Evolutionary conservation across 1,140 invertebrate species (phyloP).

Genomic region (Drosophila pruinosa): DNA sequence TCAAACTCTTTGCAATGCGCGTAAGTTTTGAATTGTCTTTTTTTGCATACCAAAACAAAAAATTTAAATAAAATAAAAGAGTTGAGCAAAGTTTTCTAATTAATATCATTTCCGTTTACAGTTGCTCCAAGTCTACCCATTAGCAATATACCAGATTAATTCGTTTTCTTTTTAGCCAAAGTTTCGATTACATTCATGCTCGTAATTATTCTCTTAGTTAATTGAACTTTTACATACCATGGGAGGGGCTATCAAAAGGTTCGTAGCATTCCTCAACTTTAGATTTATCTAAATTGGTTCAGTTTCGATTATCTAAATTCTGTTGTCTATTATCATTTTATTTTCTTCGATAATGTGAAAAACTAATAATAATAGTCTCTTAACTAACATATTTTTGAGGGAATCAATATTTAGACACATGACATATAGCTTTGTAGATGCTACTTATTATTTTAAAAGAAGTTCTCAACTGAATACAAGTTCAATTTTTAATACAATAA

Average conservation of each 20-base stretch:
- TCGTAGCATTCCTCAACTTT: too few relatives aligned
- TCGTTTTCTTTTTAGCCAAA: conserved; percentile 1
- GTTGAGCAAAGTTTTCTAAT: conserved; percentile 39
- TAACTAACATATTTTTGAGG: too few relatives aligned
- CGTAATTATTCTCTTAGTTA: neutral
- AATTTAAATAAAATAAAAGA: neutral
- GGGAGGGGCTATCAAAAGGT: neutral
- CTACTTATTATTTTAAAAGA: too few relatives aligned
- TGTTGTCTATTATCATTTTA: too few relatives aligned
- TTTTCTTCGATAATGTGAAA: too few relatives aligned
- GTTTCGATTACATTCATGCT: conserved; percentile 17
- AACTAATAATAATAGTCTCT: too few relatives aligned
- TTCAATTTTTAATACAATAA: too few relatives aligned
- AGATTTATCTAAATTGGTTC: too few relatives aligned
- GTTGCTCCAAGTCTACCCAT: conserved; percentile 19
- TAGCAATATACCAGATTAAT: conserved; percentile 5
- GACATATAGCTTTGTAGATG: too few relatives aligned
- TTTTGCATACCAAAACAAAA: neutral
- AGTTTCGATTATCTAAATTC: too few relatives aligned
- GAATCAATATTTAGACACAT: too few relatives aligned
- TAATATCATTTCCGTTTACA: conserved; percentile 43
- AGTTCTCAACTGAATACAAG: too few relatives aligned
- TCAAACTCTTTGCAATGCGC: conserved; percentile 16
- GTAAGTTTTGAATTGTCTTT: conserved; percentile 9
- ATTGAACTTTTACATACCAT: neutral